Evolutionary conservation across 2,888 invertebrate genomes (phyloP).

Genomic region (Metacarcinus magister): DNA sequence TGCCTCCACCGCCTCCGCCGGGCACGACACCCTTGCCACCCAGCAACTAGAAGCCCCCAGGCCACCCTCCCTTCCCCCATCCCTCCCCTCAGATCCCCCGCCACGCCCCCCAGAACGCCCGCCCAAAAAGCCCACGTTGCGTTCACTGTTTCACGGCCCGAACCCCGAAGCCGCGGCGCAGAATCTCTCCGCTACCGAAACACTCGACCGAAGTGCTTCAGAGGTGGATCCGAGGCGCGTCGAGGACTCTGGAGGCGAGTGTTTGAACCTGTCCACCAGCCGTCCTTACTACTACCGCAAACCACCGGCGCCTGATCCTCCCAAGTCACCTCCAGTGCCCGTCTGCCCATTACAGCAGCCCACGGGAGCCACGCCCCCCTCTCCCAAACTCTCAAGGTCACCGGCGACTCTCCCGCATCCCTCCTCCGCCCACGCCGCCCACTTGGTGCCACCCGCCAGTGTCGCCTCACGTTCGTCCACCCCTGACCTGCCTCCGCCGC

Average conservation of each 20-base stretch:
- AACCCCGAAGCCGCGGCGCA: constrained; percentile 61
- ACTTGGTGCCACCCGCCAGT: constrained; percentile 70
- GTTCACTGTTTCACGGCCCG: constrained; percentile 83
- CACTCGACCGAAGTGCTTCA: constrained; percentile 40
- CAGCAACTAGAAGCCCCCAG: constrained; percentile 62
- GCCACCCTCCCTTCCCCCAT: constrained; percentile 74
- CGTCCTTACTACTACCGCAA: constrained; percentile 81
- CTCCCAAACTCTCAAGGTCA: constrained; percentile 42
- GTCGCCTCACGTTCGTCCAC: constrained; percentile 73
- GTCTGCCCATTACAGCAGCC: constrained; percentile 27
- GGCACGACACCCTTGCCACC: constrained; percentile 61
- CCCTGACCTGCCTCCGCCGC: constrained; percentile 74
- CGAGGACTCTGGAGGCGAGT: constrained; percentile 71
- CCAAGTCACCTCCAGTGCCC: constrained; percentile 70
- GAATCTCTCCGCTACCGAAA: background rate
- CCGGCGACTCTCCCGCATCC: constrained; percentile 22
- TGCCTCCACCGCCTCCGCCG: background rate
- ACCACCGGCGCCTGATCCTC: constrained; percentile 82
- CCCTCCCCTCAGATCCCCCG: constrained; percentile 75
- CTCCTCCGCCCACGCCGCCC: constrained; percentile 65
- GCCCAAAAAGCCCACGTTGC: constrained; percentile 90
- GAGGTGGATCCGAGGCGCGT: constrained; percentile 70
- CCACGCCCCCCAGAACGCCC: constrained; percentile 88
- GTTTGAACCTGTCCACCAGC: constrained; percentile 66
- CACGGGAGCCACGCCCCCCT: background rate